A percentile compares a stretch with the other conserved stretches of the same genome.
Evolutionary conservation across 2,888 invertebrate species (phyloP).

Genomic region (Megamerina dolium): DNA sequence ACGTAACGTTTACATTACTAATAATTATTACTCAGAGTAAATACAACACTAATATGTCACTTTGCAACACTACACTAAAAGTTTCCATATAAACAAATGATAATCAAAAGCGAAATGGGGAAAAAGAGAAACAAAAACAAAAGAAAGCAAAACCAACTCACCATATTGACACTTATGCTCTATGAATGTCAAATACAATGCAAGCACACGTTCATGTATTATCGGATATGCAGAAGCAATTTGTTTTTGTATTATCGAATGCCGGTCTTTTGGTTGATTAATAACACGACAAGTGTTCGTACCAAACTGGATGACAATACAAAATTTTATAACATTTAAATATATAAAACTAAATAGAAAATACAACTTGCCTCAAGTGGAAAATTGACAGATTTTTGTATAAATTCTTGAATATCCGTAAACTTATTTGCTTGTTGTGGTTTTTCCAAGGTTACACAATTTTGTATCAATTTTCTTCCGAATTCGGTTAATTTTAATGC

Average conservation of each 20-base stretch:
- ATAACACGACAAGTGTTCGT: constrained; percentile 38
- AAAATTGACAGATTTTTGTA: constrained; percentile 15
- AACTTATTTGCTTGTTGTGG: constrained; percentile 5
- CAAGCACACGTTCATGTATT: constrained; percentile 60
- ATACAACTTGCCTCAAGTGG: constrained; percentile 17
- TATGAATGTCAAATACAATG: constrained; percentile 59
- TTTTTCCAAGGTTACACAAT: constrained; percentile 15
- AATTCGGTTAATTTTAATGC: constrained; percentile 15
- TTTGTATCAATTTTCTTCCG: constrained; percentile 14
- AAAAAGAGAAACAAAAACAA: too few species aligned
- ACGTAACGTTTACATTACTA: too few species aligned
- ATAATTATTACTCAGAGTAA: too few species aligned
- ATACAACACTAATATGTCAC: too few species aligned
- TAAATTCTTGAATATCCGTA: constrained; percentile 17
- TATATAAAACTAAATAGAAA: not conserved
- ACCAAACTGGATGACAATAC: constrained; percentile 35
- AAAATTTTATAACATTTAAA: not conserved
- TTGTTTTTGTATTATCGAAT: constrained; percentile 34
- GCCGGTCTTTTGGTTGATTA: constrained; percentile 32
- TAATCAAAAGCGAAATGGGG: too few species aligned
- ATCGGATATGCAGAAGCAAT: constrained; percentile 60
- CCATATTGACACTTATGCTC: constrained; percentile 54
- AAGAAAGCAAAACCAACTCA: too few species aligned
- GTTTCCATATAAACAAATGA: too few species aligned
- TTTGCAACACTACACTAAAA: too few species aligned